Base-by-base conservation (phyloP, 2,113 vertebrate species). In the Phaethornis superciliosus region DNA sequence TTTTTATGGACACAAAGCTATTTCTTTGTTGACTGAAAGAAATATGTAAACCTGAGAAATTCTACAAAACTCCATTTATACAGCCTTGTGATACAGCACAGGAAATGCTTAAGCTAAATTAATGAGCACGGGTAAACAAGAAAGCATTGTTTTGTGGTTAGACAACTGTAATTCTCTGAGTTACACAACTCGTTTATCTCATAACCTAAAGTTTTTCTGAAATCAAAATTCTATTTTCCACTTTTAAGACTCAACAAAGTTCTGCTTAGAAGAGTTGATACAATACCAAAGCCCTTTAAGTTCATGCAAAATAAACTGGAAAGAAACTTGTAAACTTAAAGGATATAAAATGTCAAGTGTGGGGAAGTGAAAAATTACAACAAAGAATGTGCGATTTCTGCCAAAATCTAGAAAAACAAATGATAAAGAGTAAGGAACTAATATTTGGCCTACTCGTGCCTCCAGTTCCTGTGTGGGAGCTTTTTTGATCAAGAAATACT, bases 391-490 rank as follows among this genome's bases (percentile, higher is more conserved):
- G 23, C 15, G 2, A 81, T 81, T 97, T 96, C 85, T 95, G 95
- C 95, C 95, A 95, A 81, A 89, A 83, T 64, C 77, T 90, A 60
- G 90, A 67, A 95, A 94, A 97, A 94, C 84, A 96, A 93, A 88
- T 26, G 55, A 91, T 79, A 93, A 92, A 80, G 88, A 96, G 49
- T 44, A 68, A 91, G 81, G 58, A 95, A 94, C 76, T 94, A 90
- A 28, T 81, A 60, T 52, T 55, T 95, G 86, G 90, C 91, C 63
- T 84, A 44, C 26, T 89, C 80, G 78, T 84, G 27, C 46, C 93
- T 91, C 55, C 68, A 83, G 75, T 93, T 92, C 54, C 77, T 90
- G 65, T 2, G 22, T 63, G 56, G 75, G 90, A 85, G 68, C 55
- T 82, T 54, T 82, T 54, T 27, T 92, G 74, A 77, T n/a, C 24